phyloP scores from a whole-genome alignment of 2,888 invertebrate genomes.

The Caenorhabditis imperialis region DNA sequence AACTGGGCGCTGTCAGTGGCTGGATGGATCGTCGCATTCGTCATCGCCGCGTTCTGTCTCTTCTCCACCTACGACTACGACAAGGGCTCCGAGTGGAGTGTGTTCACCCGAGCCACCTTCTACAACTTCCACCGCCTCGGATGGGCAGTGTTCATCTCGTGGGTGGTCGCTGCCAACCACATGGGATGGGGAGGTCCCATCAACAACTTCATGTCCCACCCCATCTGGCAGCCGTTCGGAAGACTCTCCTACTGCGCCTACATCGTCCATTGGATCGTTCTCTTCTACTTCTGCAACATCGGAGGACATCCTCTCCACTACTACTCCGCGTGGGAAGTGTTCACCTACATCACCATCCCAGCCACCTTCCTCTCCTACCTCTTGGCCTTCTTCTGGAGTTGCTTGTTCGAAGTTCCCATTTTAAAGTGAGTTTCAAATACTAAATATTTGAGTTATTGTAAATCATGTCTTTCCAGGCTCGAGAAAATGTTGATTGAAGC shows the following conservation, averaged over 20 bases:
- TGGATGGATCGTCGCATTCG: constrained; percentile 38
- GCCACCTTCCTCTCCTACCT: constrained; percentile 34
- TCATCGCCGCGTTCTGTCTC: constrained; percentile 34
- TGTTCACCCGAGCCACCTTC: constrained; percentile 43
- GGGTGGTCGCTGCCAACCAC: constrained; percentile 80
- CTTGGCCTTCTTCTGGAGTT: constrained; percentile 53
- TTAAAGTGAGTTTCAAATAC: constrained; percentile 19
- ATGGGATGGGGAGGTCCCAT: constrained; percentile 80
- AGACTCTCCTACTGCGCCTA: constrained; percentile 93
- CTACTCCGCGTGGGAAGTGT: constrained; percentile 43
- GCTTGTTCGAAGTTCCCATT: constrained; percentile 45
- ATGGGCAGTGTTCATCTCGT: constrained; percentile 79
- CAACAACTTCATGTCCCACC: constrained; percentile 87
- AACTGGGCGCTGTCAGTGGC: constrained; percentile 24
- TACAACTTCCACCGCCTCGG: constrained; percentile 73
- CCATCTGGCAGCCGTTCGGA: constrained; percentile 88
- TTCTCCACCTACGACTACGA: constrained; percentile 50
- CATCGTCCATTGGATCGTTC: constrained; percentile 80
- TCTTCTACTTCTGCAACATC: constrained; percentile 46
- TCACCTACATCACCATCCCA: constrained; percentile 15
- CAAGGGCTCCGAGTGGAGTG: constrained; percentile 44
- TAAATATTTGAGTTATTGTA: not conserved
- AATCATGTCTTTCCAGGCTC: constrained; percentile 27
- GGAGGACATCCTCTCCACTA: constrained; percentile 42
- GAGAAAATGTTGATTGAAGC: constrained; percentile 48